Base-by-base conservation (phyloP, 2,888 invertebrate species). In the Hyposoter didymator region DNA sequence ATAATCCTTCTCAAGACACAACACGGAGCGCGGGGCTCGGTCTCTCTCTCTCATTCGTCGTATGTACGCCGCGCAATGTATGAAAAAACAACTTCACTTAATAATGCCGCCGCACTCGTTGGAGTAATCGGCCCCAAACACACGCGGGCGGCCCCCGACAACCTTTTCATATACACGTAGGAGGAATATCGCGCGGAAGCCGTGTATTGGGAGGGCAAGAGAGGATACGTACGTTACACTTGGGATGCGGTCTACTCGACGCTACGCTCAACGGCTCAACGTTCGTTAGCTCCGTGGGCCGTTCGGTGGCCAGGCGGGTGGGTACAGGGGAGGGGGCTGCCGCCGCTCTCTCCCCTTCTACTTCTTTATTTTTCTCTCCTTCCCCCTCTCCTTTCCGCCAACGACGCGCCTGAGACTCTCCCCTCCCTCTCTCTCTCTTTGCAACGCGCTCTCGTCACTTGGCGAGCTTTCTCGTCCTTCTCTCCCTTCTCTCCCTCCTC, bases 241-340 rank as follows among this genome's bases (percentile, higher is more conserved):
- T 89, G 87, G 88, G 89, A 89, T 90, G 89, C 89, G 89, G 91
- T 93, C 92, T 92, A 93, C 93, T 92, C 93, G 93, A 93, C 93
- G 93, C 93, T 93, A 93, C 91, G 92, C 91, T 92, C 92, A 91
- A 92, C 89, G 88, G 88, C 88, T 88, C 88, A 88, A 88, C 91
- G 92, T 92, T 93, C 93, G 93, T 93, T 93, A 93, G 93, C 90
- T 92, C 89, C 92, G 92, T 90, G 91, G 92, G 89, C 90, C 90
- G 92, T 91, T 91, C 89, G 90, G 88, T 87, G 90, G 90, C 88
- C 89, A 89, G 89, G 90, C 90, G 91, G 89, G 90, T 88, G 90
- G 89, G 88, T 81, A 87, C 88, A 82, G 87, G 88, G 87, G 84
- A 87, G 89, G 90, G 90, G 90, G 88, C 88, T 84, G 86, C 86